phyloP scores from a whole-genome alignment of 2,113 vertebrate species.

The Coryphaenoides rupestris region DNA sequence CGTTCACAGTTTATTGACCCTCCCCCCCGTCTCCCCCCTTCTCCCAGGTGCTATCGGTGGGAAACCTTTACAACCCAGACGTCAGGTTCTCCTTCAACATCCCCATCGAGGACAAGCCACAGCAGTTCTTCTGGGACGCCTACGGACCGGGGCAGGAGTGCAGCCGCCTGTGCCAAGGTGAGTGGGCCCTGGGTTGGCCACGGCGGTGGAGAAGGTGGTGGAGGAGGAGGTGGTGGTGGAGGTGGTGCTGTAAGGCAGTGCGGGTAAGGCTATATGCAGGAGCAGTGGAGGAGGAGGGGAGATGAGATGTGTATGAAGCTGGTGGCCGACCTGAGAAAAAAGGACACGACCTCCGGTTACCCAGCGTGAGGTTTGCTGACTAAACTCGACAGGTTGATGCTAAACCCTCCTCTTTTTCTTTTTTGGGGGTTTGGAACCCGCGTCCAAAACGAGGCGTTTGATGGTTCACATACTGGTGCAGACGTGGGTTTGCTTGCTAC shows the following conservation, averaged over 20 bases:
- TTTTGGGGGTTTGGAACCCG: conserved; percentile 17
- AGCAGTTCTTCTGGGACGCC: conserved; percentile 92
- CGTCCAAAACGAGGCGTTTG: conserved; percentile 16
- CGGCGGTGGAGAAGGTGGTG: conserved; percentile 29
- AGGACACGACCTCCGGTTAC: conserved; percentile 5
- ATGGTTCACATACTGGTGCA: neutral
- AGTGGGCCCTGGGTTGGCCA: conserved; percentile 52
- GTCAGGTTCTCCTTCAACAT: conserved; percentile 96
- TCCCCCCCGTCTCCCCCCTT: neutral
- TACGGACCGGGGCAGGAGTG: conserved; percentile 95
- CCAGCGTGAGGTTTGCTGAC: conserved; percentile 5
- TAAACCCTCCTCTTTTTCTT: conserved; percentile 17
- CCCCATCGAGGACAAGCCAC: conserved; percentile 91
- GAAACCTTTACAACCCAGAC: conserved; percentile 91
- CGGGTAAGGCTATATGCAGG: conserved; percentile 26
- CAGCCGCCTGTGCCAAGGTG: conserved; percentile 94
- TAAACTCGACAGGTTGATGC: conserved; percentile 29
- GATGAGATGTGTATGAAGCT: conserved; percentile 11
- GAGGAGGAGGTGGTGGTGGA: conserved; percentile 30
- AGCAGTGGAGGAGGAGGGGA: conserved; percentile 23
- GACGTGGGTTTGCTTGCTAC: too few species aligned
- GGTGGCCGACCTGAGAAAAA: conserved; percentile 28
- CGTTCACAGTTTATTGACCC: neutral
- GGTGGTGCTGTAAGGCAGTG: too few species aligned
- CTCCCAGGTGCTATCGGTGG: conserved; percentile 90